These are phyloP conservation scores for Molanna angustata DNA, from an alignment of 2,888 invertebrate genomes.

Conservation along the genomic window DNA sequence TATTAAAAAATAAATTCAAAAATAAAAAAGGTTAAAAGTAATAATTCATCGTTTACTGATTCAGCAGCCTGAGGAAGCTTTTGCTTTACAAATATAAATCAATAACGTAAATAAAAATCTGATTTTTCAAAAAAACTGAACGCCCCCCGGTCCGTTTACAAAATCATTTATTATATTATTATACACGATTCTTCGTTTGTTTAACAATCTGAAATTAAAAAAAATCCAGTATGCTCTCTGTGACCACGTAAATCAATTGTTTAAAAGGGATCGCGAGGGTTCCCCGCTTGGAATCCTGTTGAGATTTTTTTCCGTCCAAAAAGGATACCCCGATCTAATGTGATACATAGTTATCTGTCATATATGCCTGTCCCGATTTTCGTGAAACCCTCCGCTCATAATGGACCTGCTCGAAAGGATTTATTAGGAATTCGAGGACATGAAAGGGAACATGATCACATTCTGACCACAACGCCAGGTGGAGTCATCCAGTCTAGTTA, in stretches of 20 bases:
- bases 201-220: slow-evolving; percentile 22
- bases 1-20: too few species aligned
- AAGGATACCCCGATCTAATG: slow-evolving; percentile 10
- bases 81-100: too few species aligned
- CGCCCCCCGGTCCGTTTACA: too few species aligned
- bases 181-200: slow-evolving; percentile 19
- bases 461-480: slow-evolving; percentile 19
- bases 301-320: slow-evolving; percentile 15
- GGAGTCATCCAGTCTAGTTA: slow-evolving; percentile 30
- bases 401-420: slow-evolving; percentile 5
- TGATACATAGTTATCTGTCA: slow-evolving; percentile 32
- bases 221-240: slow-evolving; percentile 7
- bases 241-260: slow-evolving; percentile 20
- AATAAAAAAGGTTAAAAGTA: too few species aligned
- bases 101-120: too few species aligned
- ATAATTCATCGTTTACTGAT: too few species aligned
- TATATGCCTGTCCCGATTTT: slow-evolving; percentile 26
- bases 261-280: slow-evolving; percentile 14
- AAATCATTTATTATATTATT: too few species aligned
- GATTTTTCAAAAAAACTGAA: too few species aligned
- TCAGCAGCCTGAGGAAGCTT: too few species aligned
- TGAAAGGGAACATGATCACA: slow-evolving; percentile 16
- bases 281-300: slow-evolving; percentile 19
- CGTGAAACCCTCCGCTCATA: slow-evolving; percentile 19
- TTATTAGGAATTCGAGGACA: slow-evolving; percentile 1